Percentiles rank a stretch among this genome's conserved stretches.
These are phyloP conservation scores for Cephus cinctus DNA, from an alignment of 1,140 invertebrate genomes.

Conservation along the genomic window DNA sequence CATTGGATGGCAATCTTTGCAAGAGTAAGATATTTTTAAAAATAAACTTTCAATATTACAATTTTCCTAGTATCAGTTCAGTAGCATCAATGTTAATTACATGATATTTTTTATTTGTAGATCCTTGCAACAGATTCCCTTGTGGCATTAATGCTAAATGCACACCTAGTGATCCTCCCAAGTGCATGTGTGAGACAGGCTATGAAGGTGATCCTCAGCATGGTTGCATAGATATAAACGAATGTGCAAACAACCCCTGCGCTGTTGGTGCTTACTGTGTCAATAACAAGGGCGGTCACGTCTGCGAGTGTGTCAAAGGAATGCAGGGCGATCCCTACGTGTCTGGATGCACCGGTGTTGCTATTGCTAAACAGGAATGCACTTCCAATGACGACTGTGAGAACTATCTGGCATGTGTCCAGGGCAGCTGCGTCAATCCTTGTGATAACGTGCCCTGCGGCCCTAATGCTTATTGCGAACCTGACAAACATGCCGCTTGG, in stretches of 20 bases:
- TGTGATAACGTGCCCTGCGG: conserved; percentile 78
- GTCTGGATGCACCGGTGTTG: conserved; percentile 67
- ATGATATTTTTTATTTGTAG: conserved; percentile 30
- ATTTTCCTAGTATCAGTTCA: not conserved
- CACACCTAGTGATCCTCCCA: conserved; percentile 83
- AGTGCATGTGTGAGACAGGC: conserved; percentile 82
- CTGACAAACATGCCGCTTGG: conserved; percentile 84
- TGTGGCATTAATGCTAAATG: conserved; percentile 93
- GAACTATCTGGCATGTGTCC: conserved; percentile 73
- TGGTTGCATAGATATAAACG: conserved; percentile 83
- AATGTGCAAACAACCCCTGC: conserved; percentile 77
- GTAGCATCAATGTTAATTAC: not conserved
- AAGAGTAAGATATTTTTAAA: conserved; percentile 63
- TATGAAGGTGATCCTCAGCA: conserved; percentile 80
- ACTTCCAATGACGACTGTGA: conserved; percentile 74
- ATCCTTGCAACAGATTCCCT: conserved; percentile 79
- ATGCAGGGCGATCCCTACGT: conserved; percentile 82
- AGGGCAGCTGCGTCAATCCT: conserved; percentile 77
- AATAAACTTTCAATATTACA: not conserved
- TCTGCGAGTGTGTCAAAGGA: conserved; percentile 80
- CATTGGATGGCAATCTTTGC: conserved; percentile 76
- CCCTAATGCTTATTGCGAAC: conserved; percentile 81
- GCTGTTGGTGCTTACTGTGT: conserved; percentile 83
- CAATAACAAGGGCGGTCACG: conserved; percentile 80
- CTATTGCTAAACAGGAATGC: conserved; percentile 63